These are phyloP conservation scores for Cataglyphis livida DNA, from an alignment of 2,888 invertebrate genomes.

Conservation along the genomic window DNA sequence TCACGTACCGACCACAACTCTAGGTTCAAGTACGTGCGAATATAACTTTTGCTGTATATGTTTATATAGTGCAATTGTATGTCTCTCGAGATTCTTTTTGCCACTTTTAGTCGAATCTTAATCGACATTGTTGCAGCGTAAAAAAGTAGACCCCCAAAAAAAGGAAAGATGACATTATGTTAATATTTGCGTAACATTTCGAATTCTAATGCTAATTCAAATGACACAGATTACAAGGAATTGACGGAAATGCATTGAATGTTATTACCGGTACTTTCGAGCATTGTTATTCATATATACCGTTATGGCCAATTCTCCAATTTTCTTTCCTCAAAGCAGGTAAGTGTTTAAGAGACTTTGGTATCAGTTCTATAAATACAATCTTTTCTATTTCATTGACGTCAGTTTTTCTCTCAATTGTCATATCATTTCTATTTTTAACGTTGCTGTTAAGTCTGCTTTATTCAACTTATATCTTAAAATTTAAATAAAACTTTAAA, in stretches of 20 bases:
- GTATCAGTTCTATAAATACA: background rate
- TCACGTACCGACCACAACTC: conserved; percentile 80
- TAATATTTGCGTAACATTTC: conserved; percentile 26
- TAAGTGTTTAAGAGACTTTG: background rate
- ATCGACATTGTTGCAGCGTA: conserved; percentile 23
- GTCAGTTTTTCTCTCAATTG: background rate
- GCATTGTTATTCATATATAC: conserved; percentile 43
- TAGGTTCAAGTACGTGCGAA: conserved; percentile 79
- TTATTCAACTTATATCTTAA: background rate
- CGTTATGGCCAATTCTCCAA: conserved; percentile 21
- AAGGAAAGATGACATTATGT: background rate
- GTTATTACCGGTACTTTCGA: conserved; percentile 13
- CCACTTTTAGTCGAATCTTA: background rate
- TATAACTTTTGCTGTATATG: conserved; percentile 15
- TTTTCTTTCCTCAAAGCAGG: conserved; percentile 11
- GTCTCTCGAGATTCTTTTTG: conserved; percentile 57
- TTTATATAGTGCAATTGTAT: conserved; percentile 61
- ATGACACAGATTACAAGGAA: background rate
- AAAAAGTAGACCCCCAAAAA: background rate
- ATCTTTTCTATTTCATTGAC: conserved; percentile 35
- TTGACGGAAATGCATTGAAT: conserved; percentile 47
- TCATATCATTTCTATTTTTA: conserved; percentile 11
- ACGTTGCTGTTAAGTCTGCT: background rate
- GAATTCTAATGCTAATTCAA: conserved; percentile 32
- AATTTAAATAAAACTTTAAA: background rate